phyloP scores from a whole-genome alignment of 2,113 vertebrate species.

The Cebus imitator region DNA sequence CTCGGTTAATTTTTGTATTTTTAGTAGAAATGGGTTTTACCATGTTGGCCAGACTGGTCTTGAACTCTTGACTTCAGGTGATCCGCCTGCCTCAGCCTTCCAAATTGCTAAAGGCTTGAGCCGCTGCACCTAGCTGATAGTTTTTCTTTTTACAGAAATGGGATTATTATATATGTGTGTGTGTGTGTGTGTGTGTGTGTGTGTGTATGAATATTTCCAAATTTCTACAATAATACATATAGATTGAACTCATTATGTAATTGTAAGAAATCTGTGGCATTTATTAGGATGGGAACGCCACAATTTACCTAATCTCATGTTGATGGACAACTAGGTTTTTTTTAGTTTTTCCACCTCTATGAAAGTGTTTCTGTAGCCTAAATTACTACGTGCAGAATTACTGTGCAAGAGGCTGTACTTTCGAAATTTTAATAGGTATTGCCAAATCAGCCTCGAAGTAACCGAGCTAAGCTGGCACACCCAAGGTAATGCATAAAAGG shows the following conservation, averaged over 20 bases:
- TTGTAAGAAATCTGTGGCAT: not conserved
- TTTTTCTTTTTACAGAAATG: not conserved
- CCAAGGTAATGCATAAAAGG: not conserved
- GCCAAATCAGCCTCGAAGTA: not conserved
- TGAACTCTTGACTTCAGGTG: too few relatives aligned
- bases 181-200: too few relatives aligned
- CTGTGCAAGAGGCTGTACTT: rapidly evolving
- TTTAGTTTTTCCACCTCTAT: not conserved
- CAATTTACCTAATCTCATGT: rapidly evolving
- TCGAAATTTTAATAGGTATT: not conserved
- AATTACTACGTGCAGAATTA: not conserved
- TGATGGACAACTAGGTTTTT: too few relatives aligned
- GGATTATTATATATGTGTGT: not conserved
- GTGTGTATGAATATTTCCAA: not conserved
- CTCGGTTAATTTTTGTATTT: too few relatives aligned
- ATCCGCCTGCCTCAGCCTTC: too few relatives aligned
- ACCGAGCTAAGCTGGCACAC: not conserved
- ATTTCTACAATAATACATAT: not conserved
- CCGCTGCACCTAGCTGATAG: too few relatives aligned
- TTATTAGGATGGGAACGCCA: not conserved
- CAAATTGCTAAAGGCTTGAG: too few relatives aligned
- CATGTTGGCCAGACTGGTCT: too few relatives aligned
- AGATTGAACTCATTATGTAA: not conserved
- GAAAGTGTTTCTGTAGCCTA: not conserved
- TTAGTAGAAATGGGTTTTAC: too few relatives aligned